Conservation (phyloP, 2,888 invertebrate species). For the Agonopterix alstromeriana region DNA sequence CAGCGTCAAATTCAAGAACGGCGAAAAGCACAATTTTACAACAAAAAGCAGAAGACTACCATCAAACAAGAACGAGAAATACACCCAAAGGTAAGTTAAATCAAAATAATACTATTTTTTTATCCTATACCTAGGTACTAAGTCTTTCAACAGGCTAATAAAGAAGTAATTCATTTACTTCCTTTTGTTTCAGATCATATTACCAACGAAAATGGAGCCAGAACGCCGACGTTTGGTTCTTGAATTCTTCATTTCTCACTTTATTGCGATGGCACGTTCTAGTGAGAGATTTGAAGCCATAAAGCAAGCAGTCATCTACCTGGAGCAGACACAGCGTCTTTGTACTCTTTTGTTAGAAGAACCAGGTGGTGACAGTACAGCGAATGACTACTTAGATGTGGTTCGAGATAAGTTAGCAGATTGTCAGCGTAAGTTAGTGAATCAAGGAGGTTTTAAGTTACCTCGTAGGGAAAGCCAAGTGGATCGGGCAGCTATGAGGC, state of each 20-base stretch:
- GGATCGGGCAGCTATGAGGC: conserved; percentile 30
- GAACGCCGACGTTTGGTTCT: conserved; percentile 79
- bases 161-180: neutral
- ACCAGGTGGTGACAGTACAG: conserved; percentile 70
- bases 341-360: conserved; percentile 78
- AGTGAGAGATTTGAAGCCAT: conserved; percentile 79
- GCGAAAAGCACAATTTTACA: conserved; percentile 38
- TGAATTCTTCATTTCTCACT: conserved; percentile 83
- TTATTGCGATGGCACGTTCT: conserved; percentile 81
- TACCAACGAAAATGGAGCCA: conserved; percentile 70
- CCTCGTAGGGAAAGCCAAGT: conserved; percentile 48
- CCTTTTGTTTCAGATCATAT: conserved; percentile 38
- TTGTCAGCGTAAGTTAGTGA: conserved; percentile 58
- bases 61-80: conserved; percentile 63
- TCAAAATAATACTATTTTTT: too few species aligned
- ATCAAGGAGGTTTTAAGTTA: conserved; percentile 55
- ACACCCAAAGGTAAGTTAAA: conserved; percentile 69
- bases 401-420: conserved; percentile 72
- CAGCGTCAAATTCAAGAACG: conserved; percentile 54
- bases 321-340: conserved; percentile 83
- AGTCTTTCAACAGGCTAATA: neutral
- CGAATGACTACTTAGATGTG: conserved; percentile 69
- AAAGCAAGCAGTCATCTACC: conserved; percentile 79
- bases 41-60: conserved; percentile 42
- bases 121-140: too few species aligned